These are phyloP conservation scores for Callaeas wilsoni DNA, from an alignment of 2,113 vertebrate genomes.

Conservation along the genomic window DNA sequence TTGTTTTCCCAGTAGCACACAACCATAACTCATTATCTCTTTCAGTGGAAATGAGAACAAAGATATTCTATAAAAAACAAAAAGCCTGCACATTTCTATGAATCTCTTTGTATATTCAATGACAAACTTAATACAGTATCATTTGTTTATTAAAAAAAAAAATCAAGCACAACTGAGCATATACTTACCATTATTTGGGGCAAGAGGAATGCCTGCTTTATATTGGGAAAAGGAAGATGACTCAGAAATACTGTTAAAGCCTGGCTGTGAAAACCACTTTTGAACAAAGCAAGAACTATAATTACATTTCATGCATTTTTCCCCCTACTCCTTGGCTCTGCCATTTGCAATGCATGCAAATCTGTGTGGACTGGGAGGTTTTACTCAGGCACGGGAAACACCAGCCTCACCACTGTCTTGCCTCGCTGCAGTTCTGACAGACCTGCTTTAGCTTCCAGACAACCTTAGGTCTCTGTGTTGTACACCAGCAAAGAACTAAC, in stretches of 20 bases:
- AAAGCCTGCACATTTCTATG: not conserved
- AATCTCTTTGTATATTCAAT: not conserved
- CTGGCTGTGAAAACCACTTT: not conserved
- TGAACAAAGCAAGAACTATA: not conserved
- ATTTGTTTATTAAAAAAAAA: not conserved
- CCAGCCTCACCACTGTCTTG: not conserved
- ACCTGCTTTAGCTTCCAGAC: not conserved
- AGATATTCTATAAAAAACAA: not conserved
- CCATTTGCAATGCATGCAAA: not conserved
- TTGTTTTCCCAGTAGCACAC: not conserved
- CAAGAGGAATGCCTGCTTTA: slow-evolving; percentile 4
- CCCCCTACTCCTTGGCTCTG: not conserved
- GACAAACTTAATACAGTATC: not conserved
- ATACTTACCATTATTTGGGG: not conserved
- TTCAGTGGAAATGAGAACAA: not conserved
- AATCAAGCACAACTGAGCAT: not conserved
- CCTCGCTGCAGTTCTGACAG: not conserved
- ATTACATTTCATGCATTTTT: not conserved
- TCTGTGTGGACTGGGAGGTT: not conserved
- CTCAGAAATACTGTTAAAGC: not conserved
- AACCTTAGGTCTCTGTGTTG: not conserved
- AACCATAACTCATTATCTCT: not conserved
- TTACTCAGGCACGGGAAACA: not conserved
- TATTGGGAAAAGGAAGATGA: not conserved
- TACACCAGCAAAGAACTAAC: not conserved